Evolutionary conservation across 1,140 invertebrate genomes (phyloP), one percentile per base, ranked within the genome.

Genomic region (Proctacanthus coquilletti): DNA sequence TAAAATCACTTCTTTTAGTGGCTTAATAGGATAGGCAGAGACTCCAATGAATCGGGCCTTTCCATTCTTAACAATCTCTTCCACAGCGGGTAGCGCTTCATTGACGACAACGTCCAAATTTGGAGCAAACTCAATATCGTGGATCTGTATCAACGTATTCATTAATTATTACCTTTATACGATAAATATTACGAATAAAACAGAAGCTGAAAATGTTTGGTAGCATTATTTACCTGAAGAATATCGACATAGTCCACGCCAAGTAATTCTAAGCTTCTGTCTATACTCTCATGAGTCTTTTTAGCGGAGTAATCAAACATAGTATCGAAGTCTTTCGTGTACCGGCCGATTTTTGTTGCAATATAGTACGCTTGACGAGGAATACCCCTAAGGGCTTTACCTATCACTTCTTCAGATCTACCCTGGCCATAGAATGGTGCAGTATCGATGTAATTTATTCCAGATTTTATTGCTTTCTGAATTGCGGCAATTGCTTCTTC

Each of bases 371-470:
- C 68, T 43, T 80, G 47, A 18, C 92, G 64, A 0, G 89, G 88
- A 39, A 93, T 67, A 29, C 64, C 72, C 57, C 73, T 66, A 0
- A 94, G 63, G 4, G 83, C 86, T 66, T 84, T 77, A 44, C 89
- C 92, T 8, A 94, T 60, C 18, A 82, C 61, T 44, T 63, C 65
- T 63, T 95, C 88, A 0, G 82, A 79, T 27, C 63, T 69, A 4
- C 88, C 84, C 64, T 86, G 84, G 1, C 89, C 88, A 57, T 95
- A 95, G 73, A 78, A 93, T 0, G 86, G 85, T 2, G 77, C 80
- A 0, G 86, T 92, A 54, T 95, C 91, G 35, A 95, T 77, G 44
- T 86, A 91, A 65, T 95, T 95, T 14, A 95, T 70, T 2, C 91
- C 91, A 21, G 61, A 64, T 52, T 72, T 77, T 13, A 94, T 59